Evolutionary conservation across 2,113 vertebrate species (phyloP), one percentile per base, ranked within the genome.

Genomic region (Ifrita kowaldi): DNA sequence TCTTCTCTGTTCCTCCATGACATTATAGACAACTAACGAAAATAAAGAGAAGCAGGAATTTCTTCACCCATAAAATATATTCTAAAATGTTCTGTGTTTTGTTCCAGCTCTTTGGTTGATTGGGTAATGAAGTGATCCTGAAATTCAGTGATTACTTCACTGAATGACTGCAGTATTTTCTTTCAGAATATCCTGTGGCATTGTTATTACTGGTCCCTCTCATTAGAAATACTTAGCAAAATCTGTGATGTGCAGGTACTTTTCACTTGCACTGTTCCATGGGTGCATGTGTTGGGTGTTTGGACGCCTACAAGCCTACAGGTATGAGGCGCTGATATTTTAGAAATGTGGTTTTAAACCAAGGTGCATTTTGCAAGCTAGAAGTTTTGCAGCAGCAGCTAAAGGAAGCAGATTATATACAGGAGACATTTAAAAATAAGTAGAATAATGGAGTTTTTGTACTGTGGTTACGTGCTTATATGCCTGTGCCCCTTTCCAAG

Each of bases 41-140:
- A 97, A 97, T 97, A 96, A 97, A 97, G 74, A 87, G 90, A 93
- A 95, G 86, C 95, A 94, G 84, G 55, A 93, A 89, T 97, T 95
- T 95, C 84, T 95, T 97, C 91, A 91, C 74, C 89, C 89, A 1
- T 97, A 77, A 94, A 91, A 94, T 74, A 44, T 89, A 73, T 96
- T 95, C 93, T 93, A 37, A 89, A 94, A 84, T 76, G 49, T 82
- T 44, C 69, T 92, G 53, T 73, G 65, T 92, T 96, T 96, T 93
- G 64, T 96, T 96, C 71, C 88, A 96, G 83, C 57, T 93, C 64
- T 68, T 64, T 84, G 80, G 84, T 94, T 89, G 90, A 94, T 89
- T 92, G 64, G 80, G 76, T 95, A 96, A 90, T 79, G 78, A 94
- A 94, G 82, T 94, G 95, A 93, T 94, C 55, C 52, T 81, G 87